Evolutionary conservation across 2,888 invertebrate genomes (phyloP).

Genomic region (Mimachlamys varia): DNA sequence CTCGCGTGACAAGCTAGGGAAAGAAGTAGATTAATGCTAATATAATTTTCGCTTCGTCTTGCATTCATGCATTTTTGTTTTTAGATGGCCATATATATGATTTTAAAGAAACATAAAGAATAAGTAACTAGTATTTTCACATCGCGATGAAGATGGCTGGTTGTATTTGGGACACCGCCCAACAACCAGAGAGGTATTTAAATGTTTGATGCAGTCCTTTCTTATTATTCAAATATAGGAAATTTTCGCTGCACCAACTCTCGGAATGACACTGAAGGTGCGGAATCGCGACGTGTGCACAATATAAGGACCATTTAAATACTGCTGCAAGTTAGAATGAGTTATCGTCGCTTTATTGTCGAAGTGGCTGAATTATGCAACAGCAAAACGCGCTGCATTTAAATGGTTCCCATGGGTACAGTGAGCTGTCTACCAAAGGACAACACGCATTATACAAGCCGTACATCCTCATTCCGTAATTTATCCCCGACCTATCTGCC

Average conservation of each 20-base stretch:
- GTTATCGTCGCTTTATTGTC: slow-evolving; percentile 31
- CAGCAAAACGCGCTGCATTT: slow-evolving; percentile 14
- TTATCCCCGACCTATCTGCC: slow-evolving; percentile 16
- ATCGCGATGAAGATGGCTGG: background rate
- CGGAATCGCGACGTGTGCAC: background rate
- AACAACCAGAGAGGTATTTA: background rate
- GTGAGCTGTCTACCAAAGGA: slow-evolving; percentile 1
- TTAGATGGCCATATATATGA: too few relatives aligned
- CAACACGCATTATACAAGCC: slow-evolving; percentile 22
- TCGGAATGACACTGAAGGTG: slow-evolving; percentile 26
- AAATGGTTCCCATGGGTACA: background rate
- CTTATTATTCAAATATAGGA: background rate
- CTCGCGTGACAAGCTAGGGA: too few relatives aligned
- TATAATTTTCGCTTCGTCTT: too few relatives aligned
- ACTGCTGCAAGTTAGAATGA: background rate
- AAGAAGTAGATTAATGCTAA: too few relatives aligned
- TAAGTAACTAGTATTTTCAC: background rate
- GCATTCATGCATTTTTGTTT: too few relatives aligned
- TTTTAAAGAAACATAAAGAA: too few relatives aligned
- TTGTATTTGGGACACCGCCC: background rate
- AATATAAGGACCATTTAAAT: slow-evolving; percentile 28
- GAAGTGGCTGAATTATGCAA: slow-evolving; percentile 28
- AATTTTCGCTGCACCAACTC: slow-evolving; percentile 19
- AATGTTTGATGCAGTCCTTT: background rate
- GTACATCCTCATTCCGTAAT: slow-evolving; percentile 3